Percentiles rank a stretch among this genome's conserved stretches.
phyloP scores from a whole-genome alignment of 2,888 invertebrate genomes.

The Pantelozetes paolii region DNA sequence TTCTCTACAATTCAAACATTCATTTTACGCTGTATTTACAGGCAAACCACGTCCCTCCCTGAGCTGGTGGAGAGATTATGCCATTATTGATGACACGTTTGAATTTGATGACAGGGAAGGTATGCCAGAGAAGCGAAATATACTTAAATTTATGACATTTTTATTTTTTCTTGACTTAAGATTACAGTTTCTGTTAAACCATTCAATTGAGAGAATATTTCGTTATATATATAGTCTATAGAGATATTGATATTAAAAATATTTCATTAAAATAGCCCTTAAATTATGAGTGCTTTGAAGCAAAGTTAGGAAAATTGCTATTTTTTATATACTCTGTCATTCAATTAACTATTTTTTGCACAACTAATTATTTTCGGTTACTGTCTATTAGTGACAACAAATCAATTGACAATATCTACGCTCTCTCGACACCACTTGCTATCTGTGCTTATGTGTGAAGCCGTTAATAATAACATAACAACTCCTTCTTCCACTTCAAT shows the following conservation, averaged over 20 bases:
- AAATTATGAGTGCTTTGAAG: too few relatives aligned
- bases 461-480: conserved; percentile 48
- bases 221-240: too few relatives aligned
- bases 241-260: too few relatives aligned
- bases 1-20: neutral
- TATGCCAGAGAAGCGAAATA: neutral
- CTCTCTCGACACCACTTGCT: conserved; percentile 46
- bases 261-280: too few relatives aligned
- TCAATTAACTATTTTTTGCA: too few relatives aligned
- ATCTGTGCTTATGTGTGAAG: conserved; percentile 47
- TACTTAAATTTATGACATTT: neutral
- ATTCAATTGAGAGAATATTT: too few relatives aligned
- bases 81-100: conserved; percentile 44
- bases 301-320: too few relatives aligned
- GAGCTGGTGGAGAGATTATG: conserved; percentile 44
- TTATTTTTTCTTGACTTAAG: neutral
- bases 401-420: conserved; percentile 36
- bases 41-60: conserved; percentile 44
- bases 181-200: neutral
- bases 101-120: conserved; percentile 44
- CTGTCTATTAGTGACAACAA: neutral
- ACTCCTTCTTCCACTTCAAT: conserved; percentile 62
- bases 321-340: too few relatives aligned
- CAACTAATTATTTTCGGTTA: too few relatives aligned
- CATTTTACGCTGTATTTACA: neutral